Conservation (phyloP, 2,888 invertebrate species). For the Chrysodeixis includens region DNA sequence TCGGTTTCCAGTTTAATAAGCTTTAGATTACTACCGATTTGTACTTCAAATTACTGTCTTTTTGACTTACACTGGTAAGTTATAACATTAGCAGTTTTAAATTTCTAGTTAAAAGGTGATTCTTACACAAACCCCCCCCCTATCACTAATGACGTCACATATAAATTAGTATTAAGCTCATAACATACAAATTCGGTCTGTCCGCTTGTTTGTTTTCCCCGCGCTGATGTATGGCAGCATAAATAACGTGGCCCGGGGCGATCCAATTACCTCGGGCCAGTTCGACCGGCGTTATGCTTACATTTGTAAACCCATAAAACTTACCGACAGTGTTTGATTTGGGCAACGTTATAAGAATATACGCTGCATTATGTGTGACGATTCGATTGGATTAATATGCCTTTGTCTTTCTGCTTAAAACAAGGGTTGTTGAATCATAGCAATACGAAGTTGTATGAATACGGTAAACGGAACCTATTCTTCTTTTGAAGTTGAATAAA, state of each 20-base stretch:
- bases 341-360: conserved; percentile 23
- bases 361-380: background rate
- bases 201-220: conserved; percentile 75
- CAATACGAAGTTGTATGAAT: too few species aligned
- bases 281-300: conserved; percentile 51
- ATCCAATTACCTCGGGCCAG: conserved; percentile 74
- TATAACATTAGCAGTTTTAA: too few species aligned
- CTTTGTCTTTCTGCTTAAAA: background rate
- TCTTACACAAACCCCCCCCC: background rate
- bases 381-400: background rate
- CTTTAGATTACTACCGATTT: too few species aligned
- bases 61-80: too few species aligned
- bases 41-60: too few species aligned
- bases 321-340: conserved; percentile 48
- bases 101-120: background rate
- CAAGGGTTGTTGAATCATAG: too few species aligned
- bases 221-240: conserved; percentile 79
- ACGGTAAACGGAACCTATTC: background rate
- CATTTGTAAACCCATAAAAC: conserved; percentile 52
- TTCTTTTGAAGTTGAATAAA: background rate
- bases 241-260: conserved; percentile 79
- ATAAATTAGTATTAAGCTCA: conserved; percentile 56
- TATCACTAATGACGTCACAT: conserved; percentile 22
- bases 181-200: conserved; percentile 54
- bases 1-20: too few species aligned